Conservation (phyloP, 2,888 invertebrate species). For the Timandra comae region DNA sequence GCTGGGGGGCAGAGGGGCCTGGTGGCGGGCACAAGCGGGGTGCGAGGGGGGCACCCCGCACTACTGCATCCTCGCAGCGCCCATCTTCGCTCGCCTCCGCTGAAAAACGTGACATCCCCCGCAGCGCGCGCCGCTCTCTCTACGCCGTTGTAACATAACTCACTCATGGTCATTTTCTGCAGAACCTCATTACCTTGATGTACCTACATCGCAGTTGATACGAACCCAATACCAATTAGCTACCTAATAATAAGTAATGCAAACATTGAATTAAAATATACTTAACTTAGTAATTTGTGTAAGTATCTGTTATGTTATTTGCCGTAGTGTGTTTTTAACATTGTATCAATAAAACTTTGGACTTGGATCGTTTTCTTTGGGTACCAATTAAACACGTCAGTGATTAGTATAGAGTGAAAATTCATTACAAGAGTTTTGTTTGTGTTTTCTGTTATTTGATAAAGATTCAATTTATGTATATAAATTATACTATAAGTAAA, state of each 20-base stretch:
- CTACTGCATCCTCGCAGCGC: conserved; percentile 69
- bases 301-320: neutral
- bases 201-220: conserved; percentile 3
- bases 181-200: conserved; percentile 44
- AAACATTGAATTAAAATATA: no score
- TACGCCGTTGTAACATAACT: conserved; percentile 28
- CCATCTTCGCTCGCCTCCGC: conserved; percentile 58
- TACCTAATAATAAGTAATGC: no score
- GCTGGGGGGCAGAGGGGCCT: conserved; percentile 28
- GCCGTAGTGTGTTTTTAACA: no score
- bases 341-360: no score
- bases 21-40: conserved; percentile 22
- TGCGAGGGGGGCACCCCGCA: conserved; percentile 47
- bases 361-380: no score
- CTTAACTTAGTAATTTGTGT: no score
- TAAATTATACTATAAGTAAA: no score
- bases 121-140: conserved; percentile 28
- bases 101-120: conserved; percentile 61
- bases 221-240: conserved; percentile 9
- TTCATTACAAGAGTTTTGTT: no score
- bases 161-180: conserved; percentile 46
- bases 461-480: no score
- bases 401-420: no score
- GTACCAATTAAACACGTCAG: no score
- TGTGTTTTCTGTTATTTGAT: no score